A percentile compares a stretch with the other conserved stretches of the same genome.
Evolutionary conservation across 2,797 vertebrate species (phyloP).

Genomic region (Gadopsis bispinosus): DNA sequence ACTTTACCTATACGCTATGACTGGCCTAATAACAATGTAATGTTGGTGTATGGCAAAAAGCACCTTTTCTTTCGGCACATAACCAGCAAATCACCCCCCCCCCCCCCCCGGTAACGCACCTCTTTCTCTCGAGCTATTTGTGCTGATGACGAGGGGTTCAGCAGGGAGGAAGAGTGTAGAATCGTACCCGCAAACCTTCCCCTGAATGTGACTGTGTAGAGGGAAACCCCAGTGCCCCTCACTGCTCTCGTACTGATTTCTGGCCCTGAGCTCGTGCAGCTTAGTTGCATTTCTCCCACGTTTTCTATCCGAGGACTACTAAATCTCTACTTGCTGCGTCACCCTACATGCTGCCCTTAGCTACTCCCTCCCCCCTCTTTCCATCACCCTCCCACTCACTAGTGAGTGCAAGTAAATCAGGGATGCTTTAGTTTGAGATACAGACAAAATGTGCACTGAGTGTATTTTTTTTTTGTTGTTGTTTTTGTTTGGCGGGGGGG

Average conservation of each 20-base stretch:
- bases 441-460: slow-evolving; percentile 71
- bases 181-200: slow-evolving; percentile 39
- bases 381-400: slow-evolving; percentile 41
- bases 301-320: slow-evolving; percentile 55
- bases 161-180: slow-evolving; percentile 24
- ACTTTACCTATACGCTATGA: slow-evolving; percentile 45
- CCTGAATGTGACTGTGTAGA: slow-evolving; percentile 61
- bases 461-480: slow-evolving; percentile 5
- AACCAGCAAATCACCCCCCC: slow-evolving; percentile 68
- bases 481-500: neutral
- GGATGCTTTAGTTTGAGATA: slow-evolving; percentile 77
- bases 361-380: slow-evolving; percentile 17
- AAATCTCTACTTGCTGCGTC: slow-evolving; percentile 58
- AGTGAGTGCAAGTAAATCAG: slow-evolving; percentile 84
- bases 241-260: slow-evolving; percentile 22
- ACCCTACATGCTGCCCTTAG: slow-evolving; percentile 47
- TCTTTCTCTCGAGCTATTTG: slow-evolving; percentile 36
- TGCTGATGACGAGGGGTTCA: slow-evolving; percentile 35
- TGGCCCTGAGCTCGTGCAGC: slow-evolving; percentile 38
- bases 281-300: slow-evolving; percentile 32
- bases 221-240: slow-evolving; percentile 1
- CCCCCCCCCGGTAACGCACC: slow-evolving; percentile 16
- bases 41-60: slow-evolving; percentile 55
- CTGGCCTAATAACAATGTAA: slow-evolving; percentile 45
- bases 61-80: slow-evolving; percentile 49